Conservation (phyloP, 2,113 vertebrate species). For the Machaerirhynchus nigripectus region DNA sequence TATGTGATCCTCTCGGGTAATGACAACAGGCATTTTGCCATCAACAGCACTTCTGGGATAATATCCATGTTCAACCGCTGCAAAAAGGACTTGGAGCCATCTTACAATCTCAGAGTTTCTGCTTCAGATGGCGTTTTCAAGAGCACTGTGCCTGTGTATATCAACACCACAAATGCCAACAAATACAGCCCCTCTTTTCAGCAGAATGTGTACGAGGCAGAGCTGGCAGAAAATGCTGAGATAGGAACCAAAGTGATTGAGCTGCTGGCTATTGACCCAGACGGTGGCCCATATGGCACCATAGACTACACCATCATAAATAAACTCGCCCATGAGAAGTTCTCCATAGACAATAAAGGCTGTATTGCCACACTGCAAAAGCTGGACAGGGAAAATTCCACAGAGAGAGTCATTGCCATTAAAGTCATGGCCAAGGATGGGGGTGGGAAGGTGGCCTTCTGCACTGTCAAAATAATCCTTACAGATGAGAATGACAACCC, state of each 20-base stretch:
- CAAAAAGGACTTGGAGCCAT: conserved; percentile 84
- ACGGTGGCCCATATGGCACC: conserved; percentile 88
- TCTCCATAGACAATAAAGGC: conserved; percentile 83
- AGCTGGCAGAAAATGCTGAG: conserved; percentile 91
- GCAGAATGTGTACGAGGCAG: conserved; percentile 89
- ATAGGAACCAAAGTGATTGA: conserved; percentile 93
- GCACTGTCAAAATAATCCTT: conserved; percentile 94
- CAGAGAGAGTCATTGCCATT: conserved; percentile 90
- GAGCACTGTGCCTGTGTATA: conserved; percentile 89
- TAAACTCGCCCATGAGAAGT: conserved; percentile 90
- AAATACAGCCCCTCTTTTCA: conserved; percentile 88
- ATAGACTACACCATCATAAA: conserved; percentile 97
- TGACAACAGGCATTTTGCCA: conserved; percentile 88
- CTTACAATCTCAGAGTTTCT: conserved; percentile 87
- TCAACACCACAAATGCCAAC: conserved; percentile 91
- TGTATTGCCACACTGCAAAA: conserved; percentile 87
- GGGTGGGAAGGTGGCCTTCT: conserved; percentile 92
- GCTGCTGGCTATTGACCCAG: conserved; percentile 87
- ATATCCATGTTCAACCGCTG: conserved; percentile 93
- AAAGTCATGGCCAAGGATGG: conserved; percentile 96
- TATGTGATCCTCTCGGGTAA: conserved; percentile 95
- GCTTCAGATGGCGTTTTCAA: conserved; percentile 95
- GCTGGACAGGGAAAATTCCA: conserved; percentile 91
- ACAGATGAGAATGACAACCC: conserved; percentile 96
- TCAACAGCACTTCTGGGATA: conserved; percentile 91